These are phyloP conservation scores for Oxyura jamaicensis DNA, from an alignment of 2,113 vertebrate genomes.

Conservation along the genomic window DNA sequence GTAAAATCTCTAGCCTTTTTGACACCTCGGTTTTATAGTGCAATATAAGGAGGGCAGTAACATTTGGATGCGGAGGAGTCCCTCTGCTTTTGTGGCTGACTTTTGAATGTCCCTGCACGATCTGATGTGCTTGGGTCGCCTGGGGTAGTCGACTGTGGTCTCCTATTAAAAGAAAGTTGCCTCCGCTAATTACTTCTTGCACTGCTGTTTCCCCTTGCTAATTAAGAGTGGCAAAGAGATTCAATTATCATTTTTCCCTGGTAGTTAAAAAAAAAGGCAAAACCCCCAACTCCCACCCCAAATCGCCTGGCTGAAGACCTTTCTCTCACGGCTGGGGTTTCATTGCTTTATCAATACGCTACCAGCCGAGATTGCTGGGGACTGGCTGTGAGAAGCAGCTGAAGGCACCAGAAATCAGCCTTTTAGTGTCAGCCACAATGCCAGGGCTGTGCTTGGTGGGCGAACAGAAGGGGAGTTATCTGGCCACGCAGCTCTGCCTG, in stretches of 20 bases:
- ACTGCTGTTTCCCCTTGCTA: neutral
- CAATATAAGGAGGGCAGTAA: constrained; percentile 74
- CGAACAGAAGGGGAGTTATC: neutral
- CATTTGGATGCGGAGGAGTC: neutral
- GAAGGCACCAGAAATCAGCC: neutral
- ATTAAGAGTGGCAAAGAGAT: neutral
- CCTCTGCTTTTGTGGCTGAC: constrained; percentile 36
- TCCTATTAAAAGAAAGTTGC: neutral
- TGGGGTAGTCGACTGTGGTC: neutral
- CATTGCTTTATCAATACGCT: neutral
- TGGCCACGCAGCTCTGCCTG: neutral
- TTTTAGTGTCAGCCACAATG: neutral
- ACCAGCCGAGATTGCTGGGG: neutral
- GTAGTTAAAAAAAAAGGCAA: neutral
- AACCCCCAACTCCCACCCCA: neutral
- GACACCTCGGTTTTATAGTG: constrained; percentile 79
- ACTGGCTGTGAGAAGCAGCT: neutral
- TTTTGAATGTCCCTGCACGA: neutral
- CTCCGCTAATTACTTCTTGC: constrained; percentile 27
- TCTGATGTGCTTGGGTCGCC: neutral
- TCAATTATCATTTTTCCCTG: neutral
- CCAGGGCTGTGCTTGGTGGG: neutral
- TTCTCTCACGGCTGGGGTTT: neutral
- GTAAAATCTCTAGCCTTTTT: constrained; percentile 76
- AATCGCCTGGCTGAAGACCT: neutral